These are phyloP conservation scores for Drosophila meridionalis DNA, from an alignment of 2,888 invertebrate genomes.

Conservation along the genomic window DNA sequence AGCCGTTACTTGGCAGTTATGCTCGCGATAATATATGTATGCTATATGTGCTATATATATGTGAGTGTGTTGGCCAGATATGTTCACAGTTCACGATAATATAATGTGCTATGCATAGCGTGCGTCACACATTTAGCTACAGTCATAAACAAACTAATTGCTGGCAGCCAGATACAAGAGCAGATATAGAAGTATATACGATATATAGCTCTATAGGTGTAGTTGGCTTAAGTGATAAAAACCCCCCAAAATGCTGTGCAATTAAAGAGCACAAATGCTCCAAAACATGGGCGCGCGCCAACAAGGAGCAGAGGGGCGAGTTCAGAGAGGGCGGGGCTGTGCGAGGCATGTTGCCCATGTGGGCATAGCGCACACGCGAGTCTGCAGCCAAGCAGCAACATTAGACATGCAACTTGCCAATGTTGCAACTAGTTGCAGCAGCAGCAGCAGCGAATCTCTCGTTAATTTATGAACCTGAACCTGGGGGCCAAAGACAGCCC, in stretches of 20 bases:
- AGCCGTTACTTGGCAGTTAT: constrained; percentile 26
- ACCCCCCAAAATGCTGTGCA: constrained; percentile 41
- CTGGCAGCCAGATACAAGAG: constrained; percentile 29
- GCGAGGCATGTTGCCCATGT: constrained; percentile 32
- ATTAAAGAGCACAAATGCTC: constrained; percentile 46
- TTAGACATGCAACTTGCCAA: constrained; percentile 76
- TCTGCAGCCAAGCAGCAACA: constrained; percentile 79
- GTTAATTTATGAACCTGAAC: constrained; percentile 82
- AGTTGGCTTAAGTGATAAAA: constrained; percentile 51
- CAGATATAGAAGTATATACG: constrained; percentile 14
- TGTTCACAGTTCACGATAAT: constrained; percentile 2
- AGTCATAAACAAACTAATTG: constrained; percentile 55
- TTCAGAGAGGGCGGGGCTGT: background rate
- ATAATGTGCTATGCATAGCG: constrained; percentile 2
- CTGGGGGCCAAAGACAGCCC: constrained; percentile 63
- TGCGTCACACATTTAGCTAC: constrained; percentile 49
- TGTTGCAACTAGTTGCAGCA: constrained; percentile 27
- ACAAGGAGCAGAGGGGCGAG: background rate
- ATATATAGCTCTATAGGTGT: constrained; percentile 12
- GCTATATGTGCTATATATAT: background rate
- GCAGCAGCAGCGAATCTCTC: constrained; percentile 57
- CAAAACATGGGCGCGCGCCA: constrained; percentile 9
- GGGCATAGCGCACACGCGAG: constrained; percentile 79
- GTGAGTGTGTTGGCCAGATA: background rate
- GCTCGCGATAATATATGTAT: constrained; percentile 4